A percentile compares a stretch with the other conserved stretches of the same genome.
phyloP scores from a whole-genome alignment of 2,113 vertebrate genomes.

The Ibidorhyncha struthersii region DNA sequence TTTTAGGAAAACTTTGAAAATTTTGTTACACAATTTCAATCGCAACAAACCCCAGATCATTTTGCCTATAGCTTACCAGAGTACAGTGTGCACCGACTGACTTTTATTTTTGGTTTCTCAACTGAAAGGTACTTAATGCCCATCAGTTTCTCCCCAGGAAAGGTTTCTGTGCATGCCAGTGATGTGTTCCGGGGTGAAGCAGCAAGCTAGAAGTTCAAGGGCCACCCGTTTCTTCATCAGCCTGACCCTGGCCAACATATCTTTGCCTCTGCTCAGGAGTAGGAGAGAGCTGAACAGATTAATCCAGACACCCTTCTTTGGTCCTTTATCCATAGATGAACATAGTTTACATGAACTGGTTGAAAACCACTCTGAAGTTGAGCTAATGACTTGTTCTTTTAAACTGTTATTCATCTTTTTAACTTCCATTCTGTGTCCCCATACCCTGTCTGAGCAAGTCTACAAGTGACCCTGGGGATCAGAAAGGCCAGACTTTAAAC shows the following conservation, averaged over 20 bases:
- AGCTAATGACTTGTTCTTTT: background rate
- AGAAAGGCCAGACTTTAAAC: background rate
- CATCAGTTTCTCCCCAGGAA: background rate
- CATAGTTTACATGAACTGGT: background rate
- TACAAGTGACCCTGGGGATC: background rate
- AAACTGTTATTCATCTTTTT: background rate
- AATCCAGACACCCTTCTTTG: background rate
- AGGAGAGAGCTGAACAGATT: background rate
- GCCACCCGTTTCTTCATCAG: background rate
- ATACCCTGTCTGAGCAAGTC: background rate
- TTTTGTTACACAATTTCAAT: background rate
- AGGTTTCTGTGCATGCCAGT: background rate
- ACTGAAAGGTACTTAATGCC: background rate
- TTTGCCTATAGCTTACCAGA: background rate
- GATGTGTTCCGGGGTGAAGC: background rate
- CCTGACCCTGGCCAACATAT: background rate
- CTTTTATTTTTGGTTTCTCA: background rate
- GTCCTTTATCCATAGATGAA: background rate
- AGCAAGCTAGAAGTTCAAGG: background rate
- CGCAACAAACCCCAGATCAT: background rate
- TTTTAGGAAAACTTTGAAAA: background rate
- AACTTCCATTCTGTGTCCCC: background rate
- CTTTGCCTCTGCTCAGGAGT: background rate
- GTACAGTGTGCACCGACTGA: background rate
- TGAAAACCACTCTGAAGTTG: background rate